These are phyloP conservation scores for Goniozus legneri DNA, from an alignment of 1,140 invertebrate genomes.

Conservation along the genomic window DNA sequence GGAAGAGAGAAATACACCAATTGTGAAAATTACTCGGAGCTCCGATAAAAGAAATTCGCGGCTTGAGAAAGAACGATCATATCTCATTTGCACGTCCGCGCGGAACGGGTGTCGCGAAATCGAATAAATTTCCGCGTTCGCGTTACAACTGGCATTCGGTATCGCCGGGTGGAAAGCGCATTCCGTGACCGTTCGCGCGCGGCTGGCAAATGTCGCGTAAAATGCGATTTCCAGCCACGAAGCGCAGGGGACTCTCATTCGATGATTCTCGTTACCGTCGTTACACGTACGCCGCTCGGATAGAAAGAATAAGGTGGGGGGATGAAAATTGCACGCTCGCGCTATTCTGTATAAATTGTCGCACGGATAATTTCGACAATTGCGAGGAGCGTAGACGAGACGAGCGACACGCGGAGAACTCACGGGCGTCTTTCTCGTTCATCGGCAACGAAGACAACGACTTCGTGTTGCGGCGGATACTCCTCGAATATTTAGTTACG, in stretches of 20 bases:
- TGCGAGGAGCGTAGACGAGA: neutral
- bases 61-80: too few species aligned
- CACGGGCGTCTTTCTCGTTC: neutral
- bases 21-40: too few species aligned
- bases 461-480: neutral
- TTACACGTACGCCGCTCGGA: slow-evolving; percentile 15
- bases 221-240: slow-evolving; percentile 27
- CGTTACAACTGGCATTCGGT: too few species aligned
- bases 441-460: too few species aligned
- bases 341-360: slow-evolving; percentile 32
- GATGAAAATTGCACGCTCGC: slow-evolving; percentile 26
- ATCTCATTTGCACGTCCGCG: too few species aligned
- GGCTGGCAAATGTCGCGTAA: slow-evolving; percentile 28
- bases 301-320: neutral
- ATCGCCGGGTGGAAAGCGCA: too few species aligned
- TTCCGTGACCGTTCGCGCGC: too few species aligned
- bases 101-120: too few species aligned
- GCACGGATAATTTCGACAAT: slow-evolving; percentile 10
- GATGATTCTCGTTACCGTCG: slow-evolving; percentile 30
- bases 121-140: too few species aligned
- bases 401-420: neutral
- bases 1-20: too few species aligned
- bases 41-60: too few species aligned
- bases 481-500: slow-evolving; percentile 31
- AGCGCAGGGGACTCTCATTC: slow-evolving; percentile 24